Percentiles rank a stretch among this genome's conserved stretches.
These are phyloP conservation scores for Harpagifer antarcticus DNA, from an alignment of 2,797 vertebrate genomes.

Conservation along the genomic window DNA sequence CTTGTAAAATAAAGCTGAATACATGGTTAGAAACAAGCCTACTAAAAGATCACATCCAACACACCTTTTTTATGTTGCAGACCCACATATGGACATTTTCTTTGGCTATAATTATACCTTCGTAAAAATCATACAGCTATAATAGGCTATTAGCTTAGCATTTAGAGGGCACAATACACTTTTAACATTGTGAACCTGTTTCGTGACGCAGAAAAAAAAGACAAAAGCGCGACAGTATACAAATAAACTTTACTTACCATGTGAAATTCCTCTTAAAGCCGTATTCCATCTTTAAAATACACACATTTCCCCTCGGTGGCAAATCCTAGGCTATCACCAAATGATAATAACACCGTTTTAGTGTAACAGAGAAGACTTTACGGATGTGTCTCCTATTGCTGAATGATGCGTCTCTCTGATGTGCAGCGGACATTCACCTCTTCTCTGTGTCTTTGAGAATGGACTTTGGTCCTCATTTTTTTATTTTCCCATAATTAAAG, in stretches of 20 bases:
- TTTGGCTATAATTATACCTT: neutral
- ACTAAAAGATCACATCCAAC: no score
- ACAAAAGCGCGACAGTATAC: neutral
- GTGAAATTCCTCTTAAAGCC: slow-evolving; percentile 26
- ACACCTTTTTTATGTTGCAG: neutral
- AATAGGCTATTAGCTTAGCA: no score
- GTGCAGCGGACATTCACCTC: slow-evolving; percentile 36
- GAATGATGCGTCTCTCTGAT: neutral
- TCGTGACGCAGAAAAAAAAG: neutral
- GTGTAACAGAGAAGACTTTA: no score
- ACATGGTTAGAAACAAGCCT: neutral
- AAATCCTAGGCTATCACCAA: no score
- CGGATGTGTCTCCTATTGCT: neutral
- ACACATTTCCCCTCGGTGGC: neutral
- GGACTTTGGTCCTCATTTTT: slow-evolving; percentile 71
- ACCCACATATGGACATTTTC: neutral
- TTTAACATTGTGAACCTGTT: neutral
- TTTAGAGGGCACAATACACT: neutral
- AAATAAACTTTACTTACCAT: slow-evolving; percentile 58
- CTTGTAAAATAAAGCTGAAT: neutral
- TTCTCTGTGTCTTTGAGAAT: slow-evolving; percentile 3
- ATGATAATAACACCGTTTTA: no score
- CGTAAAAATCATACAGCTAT: neutral
- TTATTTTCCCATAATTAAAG: slow-evolving; percentile 41
- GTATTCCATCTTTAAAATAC: slow-evolving; percentile 15